Evolutionary conservation across 2,113 vertebrate species (phyloP).

Genomic region (Saguinus midas): DNA sequence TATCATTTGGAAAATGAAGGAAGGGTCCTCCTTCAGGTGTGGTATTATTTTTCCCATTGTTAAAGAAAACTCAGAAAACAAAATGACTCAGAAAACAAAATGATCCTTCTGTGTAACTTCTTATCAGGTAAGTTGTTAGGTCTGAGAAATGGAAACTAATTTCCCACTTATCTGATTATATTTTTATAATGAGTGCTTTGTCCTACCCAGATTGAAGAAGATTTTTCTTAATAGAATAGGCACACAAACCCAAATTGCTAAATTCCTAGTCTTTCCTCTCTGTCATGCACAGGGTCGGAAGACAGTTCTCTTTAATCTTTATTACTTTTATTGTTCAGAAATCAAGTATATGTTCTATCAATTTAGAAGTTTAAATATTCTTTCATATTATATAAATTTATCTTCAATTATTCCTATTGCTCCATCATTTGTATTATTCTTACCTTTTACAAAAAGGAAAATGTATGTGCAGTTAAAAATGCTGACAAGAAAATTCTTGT

Average conservation of each 20-base stretch:
- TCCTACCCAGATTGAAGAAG: background rate
- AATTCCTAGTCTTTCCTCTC: background rate
- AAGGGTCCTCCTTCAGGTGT: background rate
- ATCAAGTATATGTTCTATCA: background rate
- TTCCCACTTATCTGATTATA: background rate
- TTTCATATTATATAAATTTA: background rate
- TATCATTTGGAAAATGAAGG: background rate
- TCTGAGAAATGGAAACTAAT: background rate
- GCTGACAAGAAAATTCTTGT: background rate
- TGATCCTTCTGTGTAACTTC: background rate
- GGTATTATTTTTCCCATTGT: background rate
- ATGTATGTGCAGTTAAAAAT: background rate
- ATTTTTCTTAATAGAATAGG: background rate
- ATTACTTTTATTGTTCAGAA: background rate
- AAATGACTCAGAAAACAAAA: background rate
- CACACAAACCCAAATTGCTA: background rate
- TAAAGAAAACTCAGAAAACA: background rate
- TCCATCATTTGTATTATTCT: background rate
- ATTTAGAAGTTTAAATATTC: background rate
- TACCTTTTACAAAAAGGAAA: background rate
- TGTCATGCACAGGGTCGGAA: background rate
- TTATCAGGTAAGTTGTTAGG: background rate
- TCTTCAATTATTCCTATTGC: background rate
- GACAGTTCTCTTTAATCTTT: background rate
- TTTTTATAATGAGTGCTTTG: background rate